phyloP scores from a whole-genome alignment of 2,797 vertebrate species.

The Dermochelys coriacea region DNA sequence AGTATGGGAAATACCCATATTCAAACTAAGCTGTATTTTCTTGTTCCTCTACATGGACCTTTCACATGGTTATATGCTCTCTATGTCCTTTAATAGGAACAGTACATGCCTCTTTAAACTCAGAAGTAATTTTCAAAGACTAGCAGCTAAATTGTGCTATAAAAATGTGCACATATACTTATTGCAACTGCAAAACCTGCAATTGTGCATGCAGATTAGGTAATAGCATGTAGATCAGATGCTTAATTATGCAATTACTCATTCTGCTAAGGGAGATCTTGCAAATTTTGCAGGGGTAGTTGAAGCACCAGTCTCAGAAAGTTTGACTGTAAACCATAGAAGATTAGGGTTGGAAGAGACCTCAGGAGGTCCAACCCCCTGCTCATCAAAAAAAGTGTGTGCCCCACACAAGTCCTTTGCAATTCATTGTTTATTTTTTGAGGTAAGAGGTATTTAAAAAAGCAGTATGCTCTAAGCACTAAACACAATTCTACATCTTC shows the following conservation, averaged over 20 bases:
- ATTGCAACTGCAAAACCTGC: not conserved
- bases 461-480: not conserved
- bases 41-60: not conserved
- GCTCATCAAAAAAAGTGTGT: not conserved
- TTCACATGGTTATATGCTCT: not conserved
- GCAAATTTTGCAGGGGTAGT: not conserved
- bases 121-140: not conserved
- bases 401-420: not conserved
- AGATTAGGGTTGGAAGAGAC: too few species aligned
- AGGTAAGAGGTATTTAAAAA: not conserved
- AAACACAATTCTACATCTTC: not conserved
- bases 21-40: not conserved
- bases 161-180: not conserved
- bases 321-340: not conserved
- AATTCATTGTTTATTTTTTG: not conserved
- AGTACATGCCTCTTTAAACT: not conserved
- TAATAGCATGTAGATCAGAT: not conserved
- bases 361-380: not conserved
- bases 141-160: not conserved
- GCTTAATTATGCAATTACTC: constrained; percentile 36
- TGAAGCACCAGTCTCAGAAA: constrained; percentile 3
- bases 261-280: not conserved
- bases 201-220: not conserved
- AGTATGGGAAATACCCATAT: not conserved
- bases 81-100: not conserved